These are phyloP conservation scores for Chrysotoxum bicinctum DNA, from an alignment of 2,888 invertebrate species.

Conservation along the genomic window DNA sequence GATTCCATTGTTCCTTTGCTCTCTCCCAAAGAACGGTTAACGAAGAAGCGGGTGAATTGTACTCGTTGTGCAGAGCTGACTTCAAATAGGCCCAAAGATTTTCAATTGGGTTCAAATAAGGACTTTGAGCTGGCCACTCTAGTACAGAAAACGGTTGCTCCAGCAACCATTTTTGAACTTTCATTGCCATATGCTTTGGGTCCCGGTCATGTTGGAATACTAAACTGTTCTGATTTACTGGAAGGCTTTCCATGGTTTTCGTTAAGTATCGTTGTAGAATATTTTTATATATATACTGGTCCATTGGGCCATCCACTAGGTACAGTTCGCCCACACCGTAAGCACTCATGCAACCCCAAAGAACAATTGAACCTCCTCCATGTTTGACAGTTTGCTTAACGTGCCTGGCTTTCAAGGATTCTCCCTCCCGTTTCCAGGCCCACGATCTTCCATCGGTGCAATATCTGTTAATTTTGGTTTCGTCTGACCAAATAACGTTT, in stretches of 20 bases:
- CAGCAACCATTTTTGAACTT: constrained; percentile 48
- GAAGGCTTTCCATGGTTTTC: constrained; percentile 22
- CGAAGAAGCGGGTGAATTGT: constrained; percentile 49
- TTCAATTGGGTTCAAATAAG: constrained; percentile 63
- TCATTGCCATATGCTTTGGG: constrained; percentile 62
- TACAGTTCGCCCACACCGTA: constrained; percentile 56
- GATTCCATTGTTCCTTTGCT: constrained; percentile 45
- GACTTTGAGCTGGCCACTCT: constrained; percentile 66
- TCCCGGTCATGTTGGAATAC: constrained; percentile 63
- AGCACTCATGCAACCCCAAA: constrained; percentile 66
- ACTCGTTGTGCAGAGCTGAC: constrained; percentile 53
- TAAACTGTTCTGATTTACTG: not conserved
- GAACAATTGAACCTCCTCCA: constrained; percentile 46
- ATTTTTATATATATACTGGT: constrained; percentile 53
- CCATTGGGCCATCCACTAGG: constrained; percentile 50
- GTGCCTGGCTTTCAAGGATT: constrained; percentile 50
- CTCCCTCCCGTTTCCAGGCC: constrained; percentile 62
- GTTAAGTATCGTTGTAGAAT: constrained; percentile 20
- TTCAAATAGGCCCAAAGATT: constrained; percentile 67
- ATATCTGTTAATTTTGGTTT: constrained; percentile 61
- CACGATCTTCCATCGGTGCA: constrained; percentile 63
- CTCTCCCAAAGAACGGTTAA: constrained; percentile 33
- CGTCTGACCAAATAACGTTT: constrained; percentile 57
- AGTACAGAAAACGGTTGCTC: constrained; percentile 43
- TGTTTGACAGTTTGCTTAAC: constrained; percentile 55